Conservation (phyloP, 1,140 invertebrate genomes). For the Stenopsyche tienmushanensis region DNA sequence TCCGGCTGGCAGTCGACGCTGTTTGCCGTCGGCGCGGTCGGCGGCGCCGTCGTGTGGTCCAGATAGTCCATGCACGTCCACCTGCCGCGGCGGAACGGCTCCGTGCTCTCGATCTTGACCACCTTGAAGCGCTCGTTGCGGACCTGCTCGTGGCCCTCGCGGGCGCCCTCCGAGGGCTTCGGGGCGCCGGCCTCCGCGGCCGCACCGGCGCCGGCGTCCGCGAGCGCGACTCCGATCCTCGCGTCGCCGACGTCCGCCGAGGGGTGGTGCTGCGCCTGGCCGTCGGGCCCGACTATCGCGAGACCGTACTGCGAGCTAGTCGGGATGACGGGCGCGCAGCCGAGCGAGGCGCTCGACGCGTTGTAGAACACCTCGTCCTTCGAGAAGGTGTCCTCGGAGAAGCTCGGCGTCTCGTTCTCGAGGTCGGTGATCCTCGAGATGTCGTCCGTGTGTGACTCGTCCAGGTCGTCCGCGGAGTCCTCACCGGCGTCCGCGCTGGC, state of each 20-base stretch:
- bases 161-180: constrained; percentile 66
- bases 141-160: constrained; percentile 69
- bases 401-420: constrained; percentile 81
- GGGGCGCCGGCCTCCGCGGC: no score
- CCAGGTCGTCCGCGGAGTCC: constrained; percentile 89
- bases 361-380: constrained; percentile 81
- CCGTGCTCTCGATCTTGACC: constrained; percentile 93
- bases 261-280: constrained; percentile 54
- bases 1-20: constrained; percentile 51
- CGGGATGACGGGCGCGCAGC: constrained; percentile 78
- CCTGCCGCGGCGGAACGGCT: constrained; percentile 89
- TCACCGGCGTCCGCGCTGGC: constrained; percentile 84
- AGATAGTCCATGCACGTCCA: constrained; percentile 97
- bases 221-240: constrained; percentile 64
- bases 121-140: constrained; percentile 91
- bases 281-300: constrained; percentile 69
- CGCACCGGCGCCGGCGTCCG: constrained; percentile 62
- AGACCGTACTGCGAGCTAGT: constrained; percentile 81
- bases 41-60: constrained; percentile 74
- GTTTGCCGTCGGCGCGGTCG: constrained; percentile 53
- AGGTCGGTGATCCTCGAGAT: constrained; percentile 78
- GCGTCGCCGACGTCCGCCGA: constrained; percentile 57
- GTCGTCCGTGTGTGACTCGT: constrained; percentile 90
- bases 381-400: constrained; percentile 80
- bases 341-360: constrained; percentile 69